phyloP scores from a whole-genome alignment of 2,113 vertebrate genomes.

The Callionymus lyra region DNA sequence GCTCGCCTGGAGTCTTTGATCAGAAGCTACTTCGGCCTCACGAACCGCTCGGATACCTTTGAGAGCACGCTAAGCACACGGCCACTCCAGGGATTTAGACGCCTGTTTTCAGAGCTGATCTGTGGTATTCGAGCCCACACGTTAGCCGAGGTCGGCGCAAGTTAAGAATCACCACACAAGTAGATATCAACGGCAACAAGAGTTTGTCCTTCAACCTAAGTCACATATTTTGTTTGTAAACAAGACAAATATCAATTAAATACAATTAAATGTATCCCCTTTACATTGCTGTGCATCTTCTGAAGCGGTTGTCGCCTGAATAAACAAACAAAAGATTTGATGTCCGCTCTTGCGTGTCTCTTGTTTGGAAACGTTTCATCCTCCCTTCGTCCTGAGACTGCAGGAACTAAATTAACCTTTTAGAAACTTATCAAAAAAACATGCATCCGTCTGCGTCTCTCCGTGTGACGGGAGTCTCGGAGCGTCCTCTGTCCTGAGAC shows the following conservation, averaged over 20 bases:
- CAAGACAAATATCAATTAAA: too few relatives aligned
- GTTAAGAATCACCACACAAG: slow-evolving; percentile 49
- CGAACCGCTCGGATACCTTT: slow-evolving; percentile 58
- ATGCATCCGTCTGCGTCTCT: slow-evolving; percentile 3
- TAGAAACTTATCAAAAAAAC: slow-evolving; percentile 50
- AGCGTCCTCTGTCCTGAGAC: not conserved
- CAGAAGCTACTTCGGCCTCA: slow-evolving; percentile 60
- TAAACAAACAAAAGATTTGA: not conserved
- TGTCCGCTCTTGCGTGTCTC: not conserved
- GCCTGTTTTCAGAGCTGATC: slow-evolving; percentile 58
- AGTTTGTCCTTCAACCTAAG: too few relatives aligned
- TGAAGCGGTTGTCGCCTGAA: not conserved
- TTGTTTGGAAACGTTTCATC: slow-evolving; percentile 25
- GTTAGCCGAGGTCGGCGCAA: slow-evolving; percentile 41
- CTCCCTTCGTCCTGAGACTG: slow-evolving; percentile 44
- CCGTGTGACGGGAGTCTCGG: slow-evolving; percentile 6
- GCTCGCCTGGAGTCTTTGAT: slow-evolving; percentile 59
- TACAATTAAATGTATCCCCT: too few relatives aligned
- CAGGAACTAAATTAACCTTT: slow-evolving; percentile 55
- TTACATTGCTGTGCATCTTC: too few relatives aligned
- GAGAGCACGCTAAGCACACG: slow-evolving; percentile 51
- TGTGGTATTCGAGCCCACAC: slow-evolving; percentile 52
- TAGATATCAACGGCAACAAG: slow-evolving; percentile 14
- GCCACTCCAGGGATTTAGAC: slow-evolving; percentile 53
- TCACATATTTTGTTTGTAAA: too few relatives aligned